These are phyloP conservation scores for Corythaeola cristata DNA, from an alignment of 2,113 vertebrate genomes.

Conservation along the genomic window DNA sequence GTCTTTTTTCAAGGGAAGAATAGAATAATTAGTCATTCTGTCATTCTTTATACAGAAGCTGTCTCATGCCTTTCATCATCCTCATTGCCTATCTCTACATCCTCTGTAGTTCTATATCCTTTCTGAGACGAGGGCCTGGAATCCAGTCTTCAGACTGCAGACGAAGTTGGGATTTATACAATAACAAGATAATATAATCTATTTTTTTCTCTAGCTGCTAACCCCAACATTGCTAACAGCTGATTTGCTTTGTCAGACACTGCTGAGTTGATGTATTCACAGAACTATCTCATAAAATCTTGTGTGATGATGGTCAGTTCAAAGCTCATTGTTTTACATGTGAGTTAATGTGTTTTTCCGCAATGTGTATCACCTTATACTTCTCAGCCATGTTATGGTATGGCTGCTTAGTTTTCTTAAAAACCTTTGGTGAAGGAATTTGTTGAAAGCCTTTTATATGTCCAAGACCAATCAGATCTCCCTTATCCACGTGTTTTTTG, in stretches of 20 bases:
- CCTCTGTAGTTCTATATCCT: neutral
- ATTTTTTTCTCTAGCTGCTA: neutral
- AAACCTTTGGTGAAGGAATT: slow-evolving; percentile 44
- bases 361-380: neutral
- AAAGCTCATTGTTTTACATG: neutral
- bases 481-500: slow-evolving; percentile 41
- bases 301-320: neutral
- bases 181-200: neutral
- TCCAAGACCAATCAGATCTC: slow-evolving; percentile 43
- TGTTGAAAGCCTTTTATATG: slow-evolving; percentile 57
- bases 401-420: slow-evolving; percentile 31
- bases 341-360: neutral
- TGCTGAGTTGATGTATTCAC: neutral
- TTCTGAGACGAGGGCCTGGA: neutral
- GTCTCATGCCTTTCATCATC: neutral
- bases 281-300: neutral
- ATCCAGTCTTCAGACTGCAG: neutral
- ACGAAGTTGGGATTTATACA: neutral
- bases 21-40: neutral
- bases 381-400: slow-evolving; percentile 16
- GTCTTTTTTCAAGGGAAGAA: neutral
- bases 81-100: neutral
- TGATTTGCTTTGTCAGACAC: neutral
- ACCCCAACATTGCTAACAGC: neutral
- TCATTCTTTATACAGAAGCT: neutral